Evolutionary conservation across 2,113 vertebrate species (phyloP), one percentile per base, ranked within the genome.

Genomic region (Excalfactoria chinensis): DNA sequence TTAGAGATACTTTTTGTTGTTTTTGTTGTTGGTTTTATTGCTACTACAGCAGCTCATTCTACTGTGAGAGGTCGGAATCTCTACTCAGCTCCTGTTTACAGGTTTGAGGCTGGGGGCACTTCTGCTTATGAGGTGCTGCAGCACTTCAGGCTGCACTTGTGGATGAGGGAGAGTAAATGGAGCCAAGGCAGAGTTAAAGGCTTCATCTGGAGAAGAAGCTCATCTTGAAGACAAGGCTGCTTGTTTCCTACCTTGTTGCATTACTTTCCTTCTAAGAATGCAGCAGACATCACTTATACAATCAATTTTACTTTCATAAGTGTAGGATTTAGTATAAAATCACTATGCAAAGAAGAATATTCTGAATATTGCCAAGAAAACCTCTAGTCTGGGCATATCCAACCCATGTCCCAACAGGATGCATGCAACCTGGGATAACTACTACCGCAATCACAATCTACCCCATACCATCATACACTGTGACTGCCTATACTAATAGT

Each of bases 101-200:
- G 4, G 5, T 48, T 74, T 71, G 26, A 11, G 21, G 69, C 4
- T 12, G 5, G 12, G 5, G 5, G 6, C 14, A 30, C 3, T 55
- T 56, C 12, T 4, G 11, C 1, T 18, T 58, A 13, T 1, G 14
- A 40, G 22, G 19, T 66, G n/a, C 6, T 78, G 13, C 10, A 51
- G 30, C 2, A 35, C 25, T 2, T 75, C 37, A 63, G 74, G 19
- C 4, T 7, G 48, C 7, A 20, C 0, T 1, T 0, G 0, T 35
- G 9, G 49, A 5, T 7, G 46, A 62, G 6, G 28, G 3, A 84
- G 41, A 1, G 1, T 46, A 49, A 64, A n/a, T 32, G 13, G 9
- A 13, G 26, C 3, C 7, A 1, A 3, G 22, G 7, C 20, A 89
- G 17, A 55, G 2, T 7, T 26, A 18, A 69, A 16, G 22, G 16